Evolutionary conservation across 2,113 vertebrate genomes (phyloP), one percentile per base, ranked within the genome.

Genomic region (Pseudopodoces humilis): DNA sequence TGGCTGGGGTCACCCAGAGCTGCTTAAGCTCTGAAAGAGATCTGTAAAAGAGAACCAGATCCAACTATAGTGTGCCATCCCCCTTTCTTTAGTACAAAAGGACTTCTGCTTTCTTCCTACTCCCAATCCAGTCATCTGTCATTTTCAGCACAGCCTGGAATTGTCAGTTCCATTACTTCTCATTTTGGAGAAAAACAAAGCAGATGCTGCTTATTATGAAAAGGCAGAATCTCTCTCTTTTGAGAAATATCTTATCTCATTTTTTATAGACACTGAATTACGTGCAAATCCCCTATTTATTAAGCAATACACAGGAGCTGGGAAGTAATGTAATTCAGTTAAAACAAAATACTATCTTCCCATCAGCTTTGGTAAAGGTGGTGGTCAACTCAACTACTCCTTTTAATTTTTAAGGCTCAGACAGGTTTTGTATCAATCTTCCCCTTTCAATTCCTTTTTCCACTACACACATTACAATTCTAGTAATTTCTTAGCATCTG

Each of bases 81-180:
- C 58, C 69, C 49, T 79, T 95, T 93, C 87, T 85, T 52, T 27
- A 90, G 82, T 49, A 96, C 90, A 94, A 94, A 95, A 92, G 85
- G n/a, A 82, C 39, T 95, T 94, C 87, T 87, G 81, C 93, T 94
- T 92, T 96, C 79, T 74, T 90, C 82, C 67, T 88, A 78, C 80
- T 96, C 82, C 92, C 85, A 88, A 10, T 83, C 78, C 79, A 95
- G 68, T 92, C 76, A 88, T 94, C 85, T 96, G 79, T 95, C 93
- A 92, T 88, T 96, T 96, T 90, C 85, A 88, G 72, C 68, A 90
- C 88, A 93, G 92, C 88, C 58, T 90, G 83, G 56, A 92, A 94
- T 92, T 94, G 90, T 90, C 90, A 86, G 85, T 88, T 96, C 86
- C 95, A 95, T 92, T 93, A 88, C 71, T 52, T 96, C 84, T 92